These are phyloP conservation scores for Cervus canadensis DNA, from an alignment of 2,113 vertebrate genomes.

Conservation along the genomic window DNA sequence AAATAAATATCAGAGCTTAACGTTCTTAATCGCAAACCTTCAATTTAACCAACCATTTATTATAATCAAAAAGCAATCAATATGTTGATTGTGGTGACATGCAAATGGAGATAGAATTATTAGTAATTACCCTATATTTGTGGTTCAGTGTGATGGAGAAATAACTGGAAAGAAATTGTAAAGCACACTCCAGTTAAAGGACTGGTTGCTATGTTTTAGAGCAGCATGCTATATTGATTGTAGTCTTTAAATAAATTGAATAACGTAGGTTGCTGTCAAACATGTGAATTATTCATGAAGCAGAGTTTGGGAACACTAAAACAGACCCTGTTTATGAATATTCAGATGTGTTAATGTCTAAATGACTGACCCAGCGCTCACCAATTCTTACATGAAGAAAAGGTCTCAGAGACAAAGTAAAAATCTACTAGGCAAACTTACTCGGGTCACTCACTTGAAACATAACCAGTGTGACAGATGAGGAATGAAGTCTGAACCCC, in stretches of 20 bases:
- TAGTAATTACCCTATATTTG: constrained; percentile 69
- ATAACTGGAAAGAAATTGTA: constrained; percentile 40
- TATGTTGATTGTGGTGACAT: constrained; percentile 74
- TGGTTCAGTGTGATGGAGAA: constrained; percentile 39
- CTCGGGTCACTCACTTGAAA: background rate
- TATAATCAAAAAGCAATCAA: constrained; percentile 77
- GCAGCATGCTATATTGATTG: constrained; percentile 47
- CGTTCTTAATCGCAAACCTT: constrained; percentile 70
- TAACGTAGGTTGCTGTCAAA: constrained; percentile 66
- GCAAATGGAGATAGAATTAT: constrained; percentile 66
- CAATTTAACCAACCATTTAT: constrained; percentile 73
- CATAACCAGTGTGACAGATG: background rate
- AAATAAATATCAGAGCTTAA: constrained; percentile 66
- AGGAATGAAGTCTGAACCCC: background rate
- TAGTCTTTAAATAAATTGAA: constrained; percentile 70
- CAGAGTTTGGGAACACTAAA: constrained; percentile 30
- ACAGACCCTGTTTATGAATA: constrained; percentile 61
- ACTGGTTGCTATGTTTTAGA: constrained; percentile 31
- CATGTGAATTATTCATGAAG: constrained; percentile 66
- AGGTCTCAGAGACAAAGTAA: background rate
- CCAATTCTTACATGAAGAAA: background rate
- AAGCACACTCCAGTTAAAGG: constrained; percentile 3
- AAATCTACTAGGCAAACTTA: background rate
- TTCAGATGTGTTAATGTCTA: constrained; percentile 52
- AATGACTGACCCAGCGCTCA: constrained; percentile 26